These are phyloP conservation scores for Nothoprocta pentlandii DNA, from an alignment of 2,113 vertebrate species.

Conservation along the genomic window DNA sequence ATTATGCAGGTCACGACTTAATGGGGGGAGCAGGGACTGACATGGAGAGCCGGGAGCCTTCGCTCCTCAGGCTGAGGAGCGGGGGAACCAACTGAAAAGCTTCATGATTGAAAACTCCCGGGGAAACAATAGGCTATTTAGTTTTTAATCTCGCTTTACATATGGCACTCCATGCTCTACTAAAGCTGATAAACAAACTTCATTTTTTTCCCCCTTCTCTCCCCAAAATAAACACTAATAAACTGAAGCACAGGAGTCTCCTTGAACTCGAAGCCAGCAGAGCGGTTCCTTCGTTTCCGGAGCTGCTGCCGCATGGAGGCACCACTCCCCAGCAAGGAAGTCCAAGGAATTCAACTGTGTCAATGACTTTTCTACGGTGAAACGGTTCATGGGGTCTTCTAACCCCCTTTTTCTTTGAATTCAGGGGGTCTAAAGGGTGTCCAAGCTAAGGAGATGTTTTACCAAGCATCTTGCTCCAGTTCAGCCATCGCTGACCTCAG, in stretches of 20 bases:
- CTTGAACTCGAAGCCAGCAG: conserved; percentile 17
- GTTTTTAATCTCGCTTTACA: conserved; percentile 42
- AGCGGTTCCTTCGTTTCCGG: conserved; percentile 6
- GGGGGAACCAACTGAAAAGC: not conserved
- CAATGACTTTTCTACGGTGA: not conserved
- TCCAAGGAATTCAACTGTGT: not conserved
- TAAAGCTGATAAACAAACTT: conserved; percentile 42
- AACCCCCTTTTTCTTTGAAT: not conserved
- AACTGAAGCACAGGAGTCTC: not conserved
- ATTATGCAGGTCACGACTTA: not conserved
- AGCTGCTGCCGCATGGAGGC: not conserved
- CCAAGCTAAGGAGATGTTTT: not conserved
- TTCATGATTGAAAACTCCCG: conserved; percentile 5
- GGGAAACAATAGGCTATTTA: conserved; percentile 31
- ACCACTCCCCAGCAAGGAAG: not conserved
- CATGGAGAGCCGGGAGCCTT: not conserved
- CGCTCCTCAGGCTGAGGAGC: conserved; percentile 5
- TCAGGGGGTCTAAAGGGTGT: not conserved
- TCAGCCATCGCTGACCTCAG: not conserved
- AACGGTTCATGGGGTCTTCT: not conserved
- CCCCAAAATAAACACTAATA: conserved; percentile 55
- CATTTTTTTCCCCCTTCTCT: not conserved
- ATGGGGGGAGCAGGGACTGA: not conserved
- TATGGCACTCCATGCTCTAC: conserved; percentile 42
- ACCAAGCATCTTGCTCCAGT: not conserved